These are phyloP conservation scores for Thecocarcelia acutangulata DNA, from an alignment of 2,888 invertebrate species.

Conservation along the genomic window DNA sequence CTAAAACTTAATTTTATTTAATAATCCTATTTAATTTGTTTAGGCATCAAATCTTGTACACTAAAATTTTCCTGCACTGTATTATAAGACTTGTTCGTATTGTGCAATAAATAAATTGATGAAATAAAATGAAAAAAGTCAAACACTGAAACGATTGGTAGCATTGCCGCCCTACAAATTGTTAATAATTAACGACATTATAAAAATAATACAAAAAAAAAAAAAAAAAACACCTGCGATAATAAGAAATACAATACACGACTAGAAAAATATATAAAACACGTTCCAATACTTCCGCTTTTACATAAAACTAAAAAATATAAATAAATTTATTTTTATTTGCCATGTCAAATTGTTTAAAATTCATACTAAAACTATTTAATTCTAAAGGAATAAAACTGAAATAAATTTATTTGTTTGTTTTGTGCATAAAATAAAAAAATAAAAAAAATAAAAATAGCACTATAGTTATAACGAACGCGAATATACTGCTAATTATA, in stretches of 20 bases:
- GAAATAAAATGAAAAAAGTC: not conserved
- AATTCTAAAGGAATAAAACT: not conserved
- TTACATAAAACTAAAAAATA: constrained; percentile 10
- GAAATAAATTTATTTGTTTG: not conserved
- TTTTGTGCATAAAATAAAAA: not conserved
- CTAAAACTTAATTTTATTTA: no score
- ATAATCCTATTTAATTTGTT: no score
- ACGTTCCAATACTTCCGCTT: constrained; percentile 40
- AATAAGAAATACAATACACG: constrained; percentile 25
- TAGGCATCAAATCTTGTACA: no score
- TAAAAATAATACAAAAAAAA: constrained; percentile 27
- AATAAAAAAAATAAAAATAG: no score
- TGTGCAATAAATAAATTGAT: no score
- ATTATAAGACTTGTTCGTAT: no score
- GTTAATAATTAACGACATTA: constrained; percentile 9
- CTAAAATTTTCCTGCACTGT: no score
- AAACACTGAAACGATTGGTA: not conserved
- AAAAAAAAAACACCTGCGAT: constrained; percentile 46
- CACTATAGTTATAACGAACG: no score
- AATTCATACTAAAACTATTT: not conserved
- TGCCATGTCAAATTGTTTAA: constrained; percentile 9
- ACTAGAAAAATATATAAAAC: constrained; percentile 3
- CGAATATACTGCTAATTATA: no score
- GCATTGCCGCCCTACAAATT: constrained; percentile 18
- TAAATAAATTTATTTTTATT: not conserved